Evolutionary conservation across 2,888 invertebrate genomes (phyloP), one percentile per base, ranked within the genome.

Genomic region (Acholoe squamosa): DNA sequence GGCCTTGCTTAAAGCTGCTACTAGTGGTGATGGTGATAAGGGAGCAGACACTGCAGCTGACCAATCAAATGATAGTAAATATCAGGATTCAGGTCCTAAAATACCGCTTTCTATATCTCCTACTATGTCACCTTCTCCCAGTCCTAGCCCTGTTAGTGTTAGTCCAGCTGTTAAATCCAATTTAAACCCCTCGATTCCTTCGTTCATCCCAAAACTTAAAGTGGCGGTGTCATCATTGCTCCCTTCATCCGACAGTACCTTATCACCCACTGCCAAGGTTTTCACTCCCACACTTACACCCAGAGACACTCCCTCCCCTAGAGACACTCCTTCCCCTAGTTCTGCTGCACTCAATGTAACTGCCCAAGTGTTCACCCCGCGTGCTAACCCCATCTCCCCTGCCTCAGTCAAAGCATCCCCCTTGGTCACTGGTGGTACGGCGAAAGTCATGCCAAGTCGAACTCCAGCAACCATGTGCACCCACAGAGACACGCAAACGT

Each of bases 191-290:
- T 19, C 34, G 22, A 34, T 33, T 19, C 80, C 80, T 3, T 34
- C 80, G 22, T 80, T 80, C 33, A 43, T 80, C 25, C 80, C 80
- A 1, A 80, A 34, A 34, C 43, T 10, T 43, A 43, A 43, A 43
- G 5, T 10, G 10, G 5, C 43, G 43, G 10, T 10, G 3, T 43
- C 43, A 19, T 19, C 61, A n/a, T 19, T 7, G 61, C 3, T 19
- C 14, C 61, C 22, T 7, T 7, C 33, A 0, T 1, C 80, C 1
- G 80, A 80, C 34, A 80, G 80, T 43, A 14, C 12, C 33, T 34
- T 80, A 7, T 80, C 80, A 34, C 34, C 80, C 43, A 80, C 33
- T 3, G 80, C 80, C n/a, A 80, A 34, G 19, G 80, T 80, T 10
- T 80, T 80, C 80, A 80, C 80, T 22, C 80, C 80, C 14, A 43